Base-by-base conservation (phyloP, 2,113 vertebrate genomes). In the Circaetus cinerascens region DNA sequence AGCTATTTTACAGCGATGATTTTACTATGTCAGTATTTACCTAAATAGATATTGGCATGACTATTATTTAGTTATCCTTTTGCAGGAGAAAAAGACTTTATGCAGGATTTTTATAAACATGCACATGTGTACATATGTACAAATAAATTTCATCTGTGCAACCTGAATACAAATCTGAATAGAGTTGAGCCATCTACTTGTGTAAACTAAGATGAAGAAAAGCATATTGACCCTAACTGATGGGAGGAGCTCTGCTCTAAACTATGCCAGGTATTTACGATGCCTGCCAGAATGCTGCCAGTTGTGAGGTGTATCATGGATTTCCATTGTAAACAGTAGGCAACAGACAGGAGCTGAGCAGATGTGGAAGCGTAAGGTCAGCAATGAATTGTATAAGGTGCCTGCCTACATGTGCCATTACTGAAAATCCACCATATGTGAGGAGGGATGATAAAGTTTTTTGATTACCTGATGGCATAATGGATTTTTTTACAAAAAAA, bases 71-170 rank as follows among this genome's bases (percentile, higher is more conserved):
- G 76, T 15, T 64, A 56, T 15, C 0, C 22, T 77, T 93, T 78
- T 87, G 4, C 36, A 56, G 60, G 19, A 25, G 13, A 40, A 72
- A 50, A 86, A 46, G 2, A 29, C 19, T 75, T 93, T 10, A 51
- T 34, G 21, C 34, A 38, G 66, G 36, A 30, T 55, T 93, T 88
- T 60, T 29, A 19, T 21, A 71, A 86, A 57, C n/a, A 11, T 1
- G 2, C 8, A 23, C 5, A 3, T 43, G 36, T 5, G 1, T 56
- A 20, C 8, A 1, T 26, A 29, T 0, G 1, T 73, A 26, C 62
- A 75, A 71, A 56, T 56, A 34, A 4, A 9, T 72, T 75, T 75
- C 8, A 34, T 48, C 48, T 62, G 53, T 43, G 45, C 67, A 76
- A n/a, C 34, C n/a, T 63, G 32, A 91, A 94, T 40, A 64, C 62